Base-by-base conservation (phyloP, 2,113 vertebrate species). In the Tylochromis polylepis region DNA sequence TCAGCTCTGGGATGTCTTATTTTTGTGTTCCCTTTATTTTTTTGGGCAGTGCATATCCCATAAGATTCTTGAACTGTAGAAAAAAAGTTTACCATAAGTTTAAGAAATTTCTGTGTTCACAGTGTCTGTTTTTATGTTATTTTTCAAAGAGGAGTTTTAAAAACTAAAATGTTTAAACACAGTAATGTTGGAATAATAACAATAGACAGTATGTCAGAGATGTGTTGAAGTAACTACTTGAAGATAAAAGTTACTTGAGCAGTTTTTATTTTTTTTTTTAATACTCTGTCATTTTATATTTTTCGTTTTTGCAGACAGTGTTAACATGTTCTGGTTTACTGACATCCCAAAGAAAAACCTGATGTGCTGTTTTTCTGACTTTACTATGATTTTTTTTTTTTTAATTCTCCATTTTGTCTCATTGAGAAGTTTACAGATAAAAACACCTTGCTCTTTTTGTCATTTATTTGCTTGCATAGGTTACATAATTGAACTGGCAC, bases 401-500 rank as follows among this genome's bases (percentile, higher is more conserved):
- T n/a, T n/a, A n/a, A n/a, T n/a, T n/a, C 5, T 43, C 12, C 14
- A 72, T 72, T 72, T 46, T 72, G 41, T 27, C 38, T 72, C 8
- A 46, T 46, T 72, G 22, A 18, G 14, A 46, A 27, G 22, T 46
- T 72, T 72, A 79, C 59, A 31, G 6, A 86, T 81, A n/a, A n/a
- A n/a, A n/a, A n/a, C n/a, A n/a, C n/a, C n/a, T n/a, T n/a, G n/a
- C n/a, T n/a, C n/a, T n/a, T n/a, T n/a, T n/a, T n/a, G n/a, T n/a
- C n/a, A n/a, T 87, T 91, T 0, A 53, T 84, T 84, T 81, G 16
- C 5, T 79, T 62, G 53, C 51, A 65, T 22, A 85, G 24, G 49
- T 87, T 58, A 92, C 9, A 89, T 85, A 82, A 81, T 36, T 18
- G 6, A 29, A 88, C 87, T 88, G 87, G 88, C 88, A 91, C 49